Evolutionary conservation across 2,888 invertebrate species (phyloP), one percentile per base, ranked within the genome.

Genomic region (Apodemia duryi): DNA sequence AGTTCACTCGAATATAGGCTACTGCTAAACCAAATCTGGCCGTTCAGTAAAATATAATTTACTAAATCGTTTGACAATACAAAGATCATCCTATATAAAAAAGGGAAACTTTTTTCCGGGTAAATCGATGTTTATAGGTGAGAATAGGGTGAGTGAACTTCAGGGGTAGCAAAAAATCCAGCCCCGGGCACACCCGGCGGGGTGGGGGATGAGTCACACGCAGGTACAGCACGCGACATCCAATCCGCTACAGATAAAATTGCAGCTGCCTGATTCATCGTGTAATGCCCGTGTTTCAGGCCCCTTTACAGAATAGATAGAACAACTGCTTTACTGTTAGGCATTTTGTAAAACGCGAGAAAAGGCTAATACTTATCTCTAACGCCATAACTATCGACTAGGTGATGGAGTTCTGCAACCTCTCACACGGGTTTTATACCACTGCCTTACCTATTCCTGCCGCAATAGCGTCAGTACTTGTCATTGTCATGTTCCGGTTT

Each of bases 121-220:
- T 32, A 32, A 57, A 57, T 57, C 57, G 57, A 57, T 57, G 57
- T 57, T 13, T 62, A 69, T 66, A 68, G 66, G 65, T 68, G 68
- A 29, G 64, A 66, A 64, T 57, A 35, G 65, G 69, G 68, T 67
- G 69, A 63, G 61, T 52, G 54, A 67, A 60, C 64, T 46, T 67
- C n/a, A 63, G 67, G 52, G 52, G 57, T 57, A 57, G 32, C 49
- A 65, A 68, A 66, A 68, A 67, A 64, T 41, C 63, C n/a, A 4
- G 46, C 66, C 63, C 65, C 65, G 13, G 54, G 29, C 63, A 57
- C 32, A 62, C 63, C 66, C 61, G 63, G 64, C 57, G 13, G 57
- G 68, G 65, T 65, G 46, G 67, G 60, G 54, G 57, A 65, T 69
- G 69, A 69, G 63, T 69, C 67, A 67, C 13, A n/a, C 52, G 51